A percentile compares a stretch with the other conserved stretches of the same genome.
Conservation (phyloP, 2,888 invertebrate genomes). For the Eucera pruinosa region DNA sequence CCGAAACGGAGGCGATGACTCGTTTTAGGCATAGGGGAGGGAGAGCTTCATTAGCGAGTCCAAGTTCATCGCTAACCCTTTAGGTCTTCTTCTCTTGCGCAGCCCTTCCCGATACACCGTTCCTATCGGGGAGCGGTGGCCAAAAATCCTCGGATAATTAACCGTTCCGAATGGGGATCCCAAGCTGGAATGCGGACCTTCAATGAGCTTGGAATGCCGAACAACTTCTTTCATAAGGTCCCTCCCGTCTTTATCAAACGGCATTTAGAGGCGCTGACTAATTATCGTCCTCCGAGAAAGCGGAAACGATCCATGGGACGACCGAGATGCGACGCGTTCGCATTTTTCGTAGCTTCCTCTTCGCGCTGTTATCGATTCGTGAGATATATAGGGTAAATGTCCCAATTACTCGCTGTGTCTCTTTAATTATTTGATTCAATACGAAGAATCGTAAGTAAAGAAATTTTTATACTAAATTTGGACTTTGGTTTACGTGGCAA, state of each 20-base stretch:
- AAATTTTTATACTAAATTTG: no score
- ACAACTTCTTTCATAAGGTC: conserved; percentile 63
- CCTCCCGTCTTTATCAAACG: conserved; percentile 15
- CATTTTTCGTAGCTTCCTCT: no score
- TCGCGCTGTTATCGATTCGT: no score
- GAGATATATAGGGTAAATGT: no score
- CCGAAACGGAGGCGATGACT: conserved; percentile 83
- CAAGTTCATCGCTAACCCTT: conserved; percentile 83
- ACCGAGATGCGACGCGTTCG: no score
- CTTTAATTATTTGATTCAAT: no score
- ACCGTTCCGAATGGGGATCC: conserved; percentile 71
- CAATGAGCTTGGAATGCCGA: conserved; percentile 67
- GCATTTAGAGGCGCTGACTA: conserved; percentile 34
- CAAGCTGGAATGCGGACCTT: conserved; percentile 68
- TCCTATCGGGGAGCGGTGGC: conserved; percentile 24
- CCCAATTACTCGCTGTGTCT: no score
- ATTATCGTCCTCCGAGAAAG: conserved; percentile 39
- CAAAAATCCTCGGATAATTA: conserved; percentile 79
- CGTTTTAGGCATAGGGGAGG: conserved; percentile 76
- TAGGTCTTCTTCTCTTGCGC: conserved; percentile 56
- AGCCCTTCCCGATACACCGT: conserved; percentile 22
- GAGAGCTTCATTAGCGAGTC: conserved; percentile 81
- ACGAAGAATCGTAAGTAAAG: no score
- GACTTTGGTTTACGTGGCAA: no score
- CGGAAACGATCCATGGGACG: no score